Base-by-base conservation (phyloP, 2,113 vertebrate genomes). In the Pao palembangensis region DNA sequence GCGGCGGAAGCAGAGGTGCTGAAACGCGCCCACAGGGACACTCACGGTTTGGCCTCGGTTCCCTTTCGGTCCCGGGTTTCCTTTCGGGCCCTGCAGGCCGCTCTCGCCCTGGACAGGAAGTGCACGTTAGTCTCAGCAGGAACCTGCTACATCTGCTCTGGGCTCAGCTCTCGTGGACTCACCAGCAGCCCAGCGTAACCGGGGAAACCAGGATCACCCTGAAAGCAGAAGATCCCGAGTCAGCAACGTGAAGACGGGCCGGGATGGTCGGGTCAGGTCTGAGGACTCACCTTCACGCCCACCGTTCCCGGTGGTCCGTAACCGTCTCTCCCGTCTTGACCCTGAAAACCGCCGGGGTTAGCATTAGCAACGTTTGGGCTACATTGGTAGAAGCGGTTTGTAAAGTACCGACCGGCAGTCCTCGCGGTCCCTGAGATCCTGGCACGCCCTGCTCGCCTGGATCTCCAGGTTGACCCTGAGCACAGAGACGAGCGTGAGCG, bases 161-260 rank as follows among this genome's bases (percentile, higher is more conserved):
- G 34, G 3, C 25, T 28, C 25, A 28, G 25, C 25, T 3, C 25
- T 4, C 25, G 6, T 3, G 34, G 34, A 78, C 84, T 82, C 90
- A 95, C 95, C 88, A 73, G 64, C 17, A 73, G 18, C 51, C 94
- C 94, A 8, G 92, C 89, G 73, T 87, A 90, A 55, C 94, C 94
- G 61, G 86, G 90, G 59, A 93, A 92, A 78, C 94, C 94, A 60
- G 70, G 28, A 55, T 92, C 88, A 55, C 94, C 93, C 94, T 95
- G 70, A 2, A 43, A 28, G 5, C 5, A 51, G 12, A n/a, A 14
- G 13, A 11, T 47, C 3, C 34, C 4, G 0, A 52, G 20, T 50
- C 44, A 47, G 34, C 8, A 12, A 1, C 2, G 3, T 11, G 25
- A 6, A 28, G 25, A 6, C 3, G 43, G 15, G 43, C 14, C 3